Evolutionary conservation across 2,797 vertebrate genomes (phyloP), one percentile per base, ranked within the genome.

Genomic region (Lates japonicus): DNA sequence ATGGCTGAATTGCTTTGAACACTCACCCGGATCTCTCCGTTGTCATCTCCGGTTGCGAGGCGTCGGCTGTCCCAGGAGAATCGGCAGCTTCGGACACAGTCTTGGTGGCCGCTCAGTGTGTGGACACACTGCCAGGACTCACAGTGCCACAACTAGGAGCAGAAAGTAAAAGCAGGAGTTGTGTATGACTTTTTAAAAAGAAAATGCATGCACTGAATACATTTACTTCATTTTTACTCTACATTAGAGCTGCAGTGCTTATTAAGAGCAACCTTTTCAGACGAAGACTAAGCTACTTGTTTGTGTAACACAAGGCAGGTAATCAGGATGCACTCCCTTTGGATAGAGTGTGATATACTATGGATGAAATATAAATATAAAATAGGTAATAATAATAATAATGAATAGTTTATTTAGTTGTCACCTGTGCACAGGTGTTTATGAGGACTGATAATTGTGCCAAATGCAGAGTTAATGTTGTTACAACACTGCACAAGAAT

Each of bases 41-140:
- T 96, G 94, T 99, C 98, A 7, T 99, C 98, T 71, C 98, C 98
- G 0, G 98, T 99, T 0, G 97, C 97, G 61, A 99, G 87, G 3
- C 94, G 84, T 35, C 84, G 87, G 76, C 90, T 87, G 81, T 97
- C 94, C 92, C 92, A 93, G 64, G 98, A 98, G 94, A 99, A 99
- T 13, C 92, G 67, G 86, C 96, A 99, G 94, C 97, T 98, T 62
- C 98, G 95, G 51, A 99, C 97, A 10, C 98, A 99, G 69, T 95
- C 96, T 31, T 94, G 94, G 25, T 99, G 98, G 41, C 96, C 97
- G 33, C 42, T 93, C 86, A 99, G 83, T 2, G 94, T 93, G 77
- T 92, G 89, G 75, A 95, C 85, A 66, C 94, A 92, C 62, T 90
- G 91, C 74, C 93, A 95, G 44, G 88, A 95, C 61, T 94, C 94